Conservation (phyloP, 2,797 vertebrate species). For the Sebastes taczanowskii region DNA sequence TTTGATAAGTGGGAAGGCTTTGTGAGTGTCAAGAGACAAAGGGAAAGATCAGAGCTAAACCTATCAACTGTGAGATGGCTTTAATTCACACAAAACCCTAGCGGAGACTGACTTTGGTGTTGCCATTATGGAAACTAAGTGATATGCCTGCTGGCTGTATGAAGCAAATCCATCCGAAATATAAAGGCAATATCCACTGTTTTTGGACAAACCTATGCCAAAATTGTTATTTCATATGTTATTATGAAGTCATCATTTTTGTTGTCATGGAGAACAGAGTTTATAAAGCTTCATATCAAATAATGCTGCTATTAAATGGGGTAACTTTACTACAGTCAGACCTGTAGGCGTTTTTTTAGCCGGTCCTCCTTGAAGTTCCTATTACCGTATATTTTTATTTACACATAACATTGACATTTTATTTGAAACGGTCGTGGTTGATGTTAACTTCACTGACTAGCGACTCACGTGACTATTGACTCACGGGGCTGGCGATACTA, state of each 20-base stretch:
- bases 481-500: no score
- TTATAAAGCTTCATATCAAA: not conserved
- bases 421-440: not conserved
- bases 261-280: not conserved
- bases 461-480: no score
- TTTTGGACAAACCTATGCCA: not conserved
- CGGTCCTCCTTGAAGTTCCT: not conserved
- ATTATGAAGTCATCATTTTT: not conserved
- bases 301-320: not conserved
- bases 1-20: constrained; percentile 77
- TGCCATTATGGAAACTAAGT: constrained; percentile 1
- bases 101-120: constrained; percentile 34
- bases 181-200: not conserved
- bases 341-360: not conserved
- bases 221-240: not conserved
- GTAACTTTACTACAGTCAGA: not conserved
- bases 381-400: no score
- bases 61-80: constrained; percentile 48
- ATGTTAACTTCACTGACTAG: no score
- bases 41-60: constrained; percentile 60
- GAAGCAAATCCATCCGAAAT: not conserved
- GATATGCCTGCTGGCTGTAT: not conserved
- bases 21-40: constrained; percentile 59
- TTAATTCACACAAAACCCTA: constrained; percentile 42
- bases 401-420: not conserved